Base-by-base conservation (phyloP, 1,140 invertebrate genomes). In the Andricus grossulariae region DNA sequence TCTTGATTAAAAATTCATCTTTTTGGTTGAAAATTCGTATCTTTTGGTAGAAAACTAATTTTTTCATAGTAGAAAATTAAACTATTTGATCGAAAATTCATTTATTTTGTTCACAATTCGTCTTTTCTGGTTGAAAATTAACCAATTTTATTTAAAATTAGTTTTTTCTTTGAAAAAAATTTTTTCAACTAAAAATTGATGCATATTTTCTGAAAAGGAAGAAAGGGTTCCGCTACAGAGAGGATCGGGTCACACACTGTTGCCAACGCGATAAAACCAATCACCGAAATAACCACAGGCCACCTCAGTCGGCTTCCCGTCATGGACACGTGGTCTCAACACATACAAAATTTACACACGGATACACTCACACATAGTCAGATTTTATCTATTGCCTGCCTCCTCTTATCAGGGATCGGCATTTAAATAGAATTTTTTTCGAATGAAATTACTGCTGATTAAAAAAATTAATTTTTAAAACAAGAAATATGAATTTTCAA, bases 201-300 rank as follows among this genome's bases (percentile, higher is more conserved):
- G n/a, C n/a, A n/a, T n/a, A n/a, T 32, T 25, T 25, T 3, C 3
- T 1, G 3, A 25, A 25, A 3, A 70, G 72, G 77, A 75, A 80
- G 76, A 79, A 73, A 18, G 80, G 77, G 80, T 75, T 72, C 73
- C 72, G 74, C 78, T 60, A 50, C 39, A 72, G 72, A 60, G 81
- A 83, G 80, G 83, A 82, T 82, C 86, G 80, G 84, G 83, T 87
- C 86, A 85, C 85, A 83, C 85, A 86, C 85, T 83, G 88, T 88
- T 90, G 88, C 88, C 87, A 90, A 86, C 87, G 87, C 88, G 87
- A 89, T 90, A 90, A 90, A 90, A 90, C 89, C 89, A 88, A 90
- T 90, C 89, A 88, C 86, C 89, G 88, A 90, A 90, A 90, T 90
- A 90, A 90, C 88, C 87, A 81, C 88, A 84, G 86, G 84, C 86